phyloP scores from a whole-genome alignment of 2,113 vertebrate genomes.

The Ciconia maguari region DNA sequence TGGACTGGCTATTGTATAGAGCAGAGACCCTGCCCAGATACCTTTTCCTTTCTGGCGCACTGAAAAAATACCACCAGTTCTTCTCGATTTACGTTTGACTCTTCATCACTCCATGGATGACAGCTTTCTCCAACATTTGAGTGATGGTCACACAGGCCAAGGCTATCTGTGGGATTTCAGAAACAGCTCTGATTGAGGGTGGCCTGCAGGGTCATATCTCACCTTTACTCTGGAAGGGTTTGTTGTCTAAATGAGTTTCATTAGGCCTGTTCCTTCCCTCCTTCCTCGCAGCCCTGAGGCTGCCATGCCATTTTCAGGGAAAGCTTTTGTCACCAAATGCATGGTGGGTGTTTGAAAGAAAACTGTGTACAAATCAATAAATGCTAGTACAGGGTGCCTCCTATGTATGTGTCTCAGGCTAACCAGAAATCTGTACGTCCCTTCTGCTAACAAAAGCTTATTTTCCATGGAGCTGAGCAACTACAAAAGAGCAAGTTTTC shows the following conservation, averaged over 20 bases:
- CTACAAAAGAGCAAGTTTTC: slow-evolving; percentile 1
- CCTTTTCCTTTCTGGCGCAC: not conserved
- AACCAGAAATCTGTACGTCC: not conserved
- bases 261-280: not conserved
- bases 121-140: not conserved
- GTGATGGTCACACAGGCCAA: not conserved
- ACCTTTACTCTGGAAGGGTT: not conserved
- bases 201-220: not conserved
- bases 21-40: not conserved
- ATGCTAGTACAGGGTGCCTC: not conserved
- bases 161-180: not conserved
- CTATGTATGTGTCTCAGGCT: not conserved
- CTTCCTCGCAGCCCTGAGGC: not conserved
- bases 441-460: not conserved
- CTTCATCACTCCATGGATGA: not conserved
- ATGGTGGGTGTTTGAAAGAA: not conserved
- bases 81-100: not conserved
- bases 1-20: not conserved
- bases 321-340: not conserved
- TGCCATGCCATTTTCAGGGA: not conserved
- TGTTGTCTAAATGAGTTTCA: not conserved
- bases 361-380: not conserved
- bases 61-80: not conserved
- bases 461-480: not conserved
- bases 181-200: not conserved